Evolutionary conservation across 2,797 vertebrate species (phyloP).

Genomic region (Crenuchus spilurus): DNA sequence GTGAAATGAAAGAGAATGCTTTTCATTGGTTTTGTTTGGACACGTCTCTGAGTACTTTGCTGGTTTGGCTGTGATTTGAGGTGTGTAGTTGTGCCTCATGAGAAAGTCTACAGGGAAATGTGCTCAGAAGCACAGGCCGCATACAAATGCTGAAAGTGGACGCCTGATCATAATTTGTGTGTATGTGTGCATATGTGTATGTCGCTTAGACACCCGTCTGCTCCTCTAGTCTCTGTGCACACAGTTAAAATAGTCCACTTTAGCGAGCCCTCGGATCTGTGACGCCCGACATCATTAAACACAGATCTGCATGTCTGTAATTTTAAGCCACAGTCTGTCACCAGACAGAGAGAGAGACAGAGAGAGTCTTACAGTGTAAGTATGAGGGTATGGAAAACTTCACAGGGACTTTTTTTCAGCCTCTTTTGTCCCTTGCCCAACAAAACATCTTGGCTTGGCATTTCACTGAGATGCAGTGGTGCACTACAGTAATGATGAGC

Average conservation of each 20-base stretch:
- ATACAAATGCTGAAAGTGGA: conserved; percentile 40
- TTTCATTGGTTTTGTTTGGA: conserved; percentile 54
- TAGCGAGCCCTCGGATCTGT: conserved; percentile 54
- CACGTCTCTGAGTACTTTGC: conserved; percentile 47
- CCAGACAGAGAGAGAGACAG: conserved; percentile 40
- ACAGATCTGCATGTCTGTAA: conserved; percentile 62
- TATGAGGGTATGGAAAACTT: conserved; percentile 46
- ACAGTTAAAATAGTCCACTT: conserved; percentile 59
- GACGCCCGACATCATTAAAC: conserved; percentile 66
- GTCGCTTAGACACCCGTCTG: conserved; percentile 38
- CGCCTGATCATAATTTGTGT: conserved; percentile 39
- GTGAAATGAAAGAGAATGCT: conserved; percentile 45
- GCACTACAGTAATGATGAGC: conserved; percentile 38
- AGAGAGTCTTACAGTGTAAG: conserved; percentile 34
- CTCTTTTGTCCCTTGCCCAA: conserved; percentile 49
- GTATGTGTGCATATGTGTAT: conserved; percentile 27
- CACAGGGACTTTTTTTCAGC: conserved; percentile 35
- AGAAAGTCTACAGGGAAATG: conserved; percentile 44
- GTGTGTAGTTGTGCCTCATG: conserved; percentile 48
- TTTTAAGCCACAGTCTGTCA: conserved; percentile 63
- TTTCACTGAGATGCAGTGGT: conserved; percentile 42
- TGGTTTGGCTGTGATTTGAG: conserved; percentile 51
- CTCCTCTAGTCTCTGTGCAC: conserved; percentile 43
- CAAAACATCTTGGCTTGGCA: conserved; percentile 53
- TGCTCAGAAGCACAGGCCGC: conserved; percentile 43